Percentiles rank a stretch among this genome's conserved stretches.
phyloP scores from a whole-genome alignment of 2,113 vertebrate species.

The Oxyura jamaicensis region DNA sequence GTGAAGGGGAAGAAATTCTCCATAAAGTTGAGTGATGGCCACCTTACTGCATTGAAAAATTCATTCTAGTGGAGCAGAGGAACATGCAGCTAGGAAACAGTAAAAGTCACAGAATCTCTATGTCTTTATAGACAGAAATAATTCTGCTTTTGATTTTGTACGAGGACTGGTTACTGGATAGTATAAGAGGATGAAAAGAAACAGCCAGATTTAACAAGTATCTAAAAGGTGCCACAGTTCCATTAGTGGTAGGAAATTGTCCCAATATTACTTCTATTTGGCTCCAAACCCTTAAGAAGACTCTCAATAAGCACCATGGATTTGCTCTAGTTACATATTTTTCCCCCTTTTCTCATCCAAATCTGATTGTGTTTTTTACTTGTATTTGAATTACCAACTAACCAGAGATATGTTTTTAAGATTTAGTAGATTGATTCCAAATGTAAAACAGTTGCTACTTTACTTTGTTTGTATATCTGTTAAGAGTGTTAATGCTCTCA shows the following conservation, averaged over 20 bases:
- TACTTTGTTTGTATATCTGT: not conserved
- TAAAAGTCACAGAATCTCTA: not conserved
- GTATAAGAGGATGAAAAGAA: not conserved
- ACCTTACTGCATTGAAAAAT: not conserved
- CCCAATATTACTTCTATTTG: not conserved
- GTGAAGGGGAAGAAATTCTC: not conserved
- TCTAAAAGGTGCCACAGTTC: not conserved
- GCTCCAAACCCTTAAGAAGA: slow-evolving; percentile 3
- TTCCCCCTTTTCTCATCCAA: not conserved
- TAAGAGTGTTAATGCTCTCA: not conserved
- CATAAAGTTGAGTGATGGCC: not conserved
- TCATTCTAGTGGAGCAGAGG: not conserved
- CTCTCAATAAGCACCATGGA: not conserved
- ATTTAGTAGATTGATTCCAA: slow-evolving; percentile 70
- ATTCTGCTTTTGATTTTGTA: not conserved
- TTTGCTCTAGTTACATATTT: not conserved
- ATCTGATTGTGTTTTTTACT: not conserved
- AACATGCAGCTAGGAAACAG: not conserved
- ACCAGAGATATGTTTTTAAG: not conserved
- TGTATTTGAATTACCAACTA: slow-evolving; percentile 26
- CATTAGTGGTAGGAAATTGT: not conserved
- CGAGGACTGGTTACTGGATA: not conserved
- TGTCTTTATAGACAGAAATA: not conserved
- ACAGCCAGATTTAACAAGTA: not conserved
- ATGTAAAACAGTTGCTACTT: slow-evolving; percentile 9